phyloP scores from a whole-genome alignment of 2,888 invertebrate genomes.

The Eristalinus sepulchralis region DNA sequence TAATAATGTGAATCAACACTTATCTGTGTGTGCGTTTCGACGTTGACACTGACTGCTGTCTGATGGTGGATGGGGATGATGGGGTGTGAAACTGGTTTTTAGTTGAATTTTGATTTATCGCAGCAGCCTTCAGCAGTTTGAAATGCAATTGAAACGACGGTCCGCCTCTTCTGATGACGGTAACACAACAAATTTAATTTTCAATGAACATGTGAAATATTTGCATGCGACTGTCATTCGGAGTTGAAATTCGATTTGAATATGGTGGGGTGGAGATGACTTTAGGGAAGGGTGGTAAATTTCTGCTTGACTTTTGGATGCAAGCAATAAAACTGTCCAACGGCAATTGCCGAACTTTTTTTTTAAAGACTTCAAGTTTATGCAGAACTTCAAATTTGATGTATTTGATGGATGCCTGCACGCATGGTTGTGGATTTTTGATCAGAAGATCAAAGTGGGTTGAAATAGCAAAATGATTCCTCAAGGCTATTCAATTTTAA shows the following conservation, averaged over 20 bases:
- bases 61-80: neutral
- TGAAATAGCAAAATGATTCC: no score
- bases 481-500: no score
- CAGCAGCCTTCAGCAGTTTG: slow-evolving; percentile 1
- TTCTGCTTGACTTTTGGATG: no score
- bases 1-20: slow-evolving; percentile 30
- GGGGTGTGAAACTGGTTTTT: slow-evolving; percentile 29
- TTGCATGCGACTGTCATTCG: neutral
- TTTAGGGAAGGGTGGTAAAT: no score
- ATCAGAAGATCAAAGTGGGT: no score
- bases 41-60: neutral
- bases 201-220: neutral
- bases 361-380: no score
- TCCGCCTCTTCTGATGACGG: slow-evolving; percentile 19
- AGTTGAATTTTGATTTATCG: slow-evolving; percentile 44
- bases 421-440: no score
- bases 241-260: neutral
- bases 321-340: no score
- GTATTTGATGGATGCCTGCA: no score
- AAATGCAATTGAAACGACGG: neutral
- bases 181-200: slow-evolving; percentile 18
- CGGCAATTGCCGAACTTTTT: no score
- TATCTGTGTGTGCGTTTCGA: neutral
- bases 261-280: no score
- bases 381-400: no score